Base-by-base conservation (phyloP, 2,797 vertebrate genomes). In the Sebastes jordani region DNA sequence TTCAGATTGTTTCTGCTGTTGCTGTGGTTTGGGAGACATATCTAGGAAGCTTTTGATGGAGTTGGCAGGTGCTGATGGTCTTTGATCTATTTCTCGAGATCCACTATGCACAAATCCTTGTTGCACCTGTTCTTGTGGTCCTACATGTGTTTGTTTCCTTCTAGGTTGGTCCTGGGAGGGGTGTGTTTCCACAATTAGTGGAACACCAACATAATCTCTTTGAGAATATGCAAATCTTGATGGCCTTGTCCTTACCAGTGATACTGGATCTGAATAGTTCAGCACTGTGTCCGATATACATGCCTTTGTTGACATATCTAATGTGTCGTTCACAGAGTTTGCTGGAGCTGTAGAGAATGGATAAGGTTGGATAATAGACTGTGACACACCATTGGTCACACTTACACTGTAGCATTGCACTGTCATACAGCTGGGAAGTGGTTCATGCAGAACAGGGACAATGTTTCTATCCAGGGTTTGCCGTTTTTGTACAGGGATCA, bases 231-330 rank as follows among this genome's bases (percentile, higher is more conserved):
- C 55, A 81, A 82, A 80, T 13, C 59, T 85, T 16, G 82, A 88
- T 73, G 63, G 82, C 70, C 85, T 94, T 27, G 71, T 74, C 29
- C 74, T 89, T 6, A 94, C 82, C 36, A 95, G 82, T 25, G 95
- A 88, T 59, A 95, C 58, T 49, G 91, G 92, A 89, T 86, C 82
- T 49, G 86, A 86, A 68, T 78, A n/a, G 30, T 71, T 81, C 46
- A 20, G 14, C 5, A 70, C 65, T 11, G 20, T 71, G 6, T 89
- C 76, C 5, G 83, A 58, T 75, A 67, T 61, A 22, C 30, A 82
- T 27, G 25, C 13, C 68, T 86, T 95, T 83, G 87, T 81, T 67
- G 94, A 95, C 95, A 95, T 95, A 63, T 95, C 93, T 52, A 95
- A 23, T 20, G 90, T 90, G 55, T 27, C 49, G 83, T 90, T 93